These are phyloP conservation scores for Merodon equestris DNA, from an alignment of 2,888 invertebrate species.

Conservation along the genomic window DNA sequence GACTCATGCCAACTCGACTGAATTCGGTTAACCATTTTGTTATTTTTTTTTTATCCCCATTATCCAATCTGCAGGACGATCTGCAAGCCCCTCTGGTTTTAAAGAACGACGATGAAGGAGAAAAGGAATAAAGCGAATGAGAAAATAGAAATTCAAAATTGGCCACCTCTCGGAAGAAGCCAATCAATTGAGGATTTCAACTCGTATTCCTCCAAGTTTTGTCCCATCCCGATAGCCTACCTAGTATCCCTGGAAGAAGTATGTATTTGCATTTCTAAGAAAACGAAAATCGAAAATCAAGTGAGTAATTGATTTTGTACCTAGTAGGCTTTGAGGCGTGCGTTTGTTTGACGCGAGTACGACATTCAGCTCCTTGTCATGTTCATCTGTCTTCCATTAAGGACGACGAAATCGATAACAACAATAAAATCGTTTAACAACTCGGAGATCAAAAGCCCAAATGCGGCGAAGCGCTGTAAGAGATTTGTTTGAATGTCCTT, in stretches of 20 bases:
- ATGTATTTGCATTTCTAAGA: constrained; percentile 30
- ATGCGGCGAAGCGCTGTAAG: not conserved
- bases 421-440: constrained; percentile 48
- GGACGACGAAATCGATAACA: constrained; percentile 29
- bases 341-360: constrained; percentile 5
- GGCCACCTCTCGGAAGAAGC: constrained; percentile 53
- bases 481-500: constrained; percentile 50
- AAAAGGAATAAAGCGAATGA: constrained; percentile 13
- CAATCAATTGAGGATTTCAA: constrained; percentile 62
- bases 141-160: constrained; percentile 41
- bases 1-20: constrained; percentile 42
- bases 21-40: constrained; percentile 33
- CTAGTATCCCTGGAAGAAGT: too few species aligned
- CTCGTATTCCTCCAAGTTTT: constrained; percentile 29
- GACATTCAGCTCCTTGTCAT: not conserved
- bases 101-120: constrained; percentile 1
- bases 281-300: not conserved
- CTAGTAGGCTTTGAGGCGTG: constrained; percentile 1
- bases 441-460: constrained; percentile 24
- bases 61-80: constrained; percentile 30
- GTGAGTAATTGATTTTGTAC: constrained; percentile 44
- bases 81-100: constrained; percentile 3
- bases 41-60: constrained; percentile 40
- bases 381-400: constrained; percentile 43
- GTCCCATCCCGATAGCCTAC: constrained; percentile 19